Percentiles rank a stretch among this genome's conserved stretches.
Conservation (phyloP, 2,888 invertebrate species). For the Teinopalpus imperialis region DNA sequence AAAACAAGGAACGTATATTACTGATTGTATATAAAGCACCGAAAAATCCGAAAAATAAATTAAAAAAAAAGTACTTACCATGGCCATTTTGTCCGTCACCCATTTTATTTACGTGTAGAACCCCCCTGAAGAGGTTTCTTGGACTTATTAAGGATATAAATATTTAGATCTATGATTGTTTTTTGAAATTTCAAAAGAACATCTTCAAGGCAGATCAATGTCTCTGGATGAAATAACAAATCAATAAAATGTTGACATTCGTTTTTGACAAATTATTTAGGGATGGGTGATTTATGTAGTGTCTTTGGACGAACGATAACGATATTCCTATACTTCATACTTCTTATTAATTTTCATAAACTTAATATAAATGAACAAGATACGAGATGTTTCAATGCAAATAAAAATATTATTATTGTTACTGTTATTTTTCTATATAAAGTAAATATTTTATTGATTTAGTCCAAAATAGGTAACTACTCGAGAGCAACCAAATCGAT, state of each 20-base stretch:
- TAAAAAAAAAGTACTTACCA: conserved; percentile 1
- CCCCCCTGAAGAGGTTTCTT: not conserved
- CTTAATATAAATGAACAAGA: no score
- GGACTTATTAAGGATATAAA: not conserved
- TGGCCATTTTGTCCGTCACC: conserved; percentile 47
- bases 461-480: no score
- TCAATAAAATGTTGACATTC: conserved; percentile 1
- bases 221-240: conserved; percentile 3
- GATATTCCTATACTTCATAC: no score
- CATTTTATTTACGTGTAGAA: conserved; percentile 36
- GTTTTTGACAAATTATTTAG: not conserved
- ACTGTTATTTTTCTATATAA: no score
- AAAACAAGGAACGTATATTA: conserved; percentile 40
- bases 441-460: no score
- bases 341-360: no score
- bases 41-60: not conserved
- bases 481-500: no score
- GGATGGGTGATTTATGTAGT: no score
- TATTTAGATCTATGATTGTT: not conserved
- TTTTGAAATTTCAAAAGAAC: not conserved
- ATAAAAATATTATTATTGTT: no score
- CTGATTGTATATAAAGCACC: no score
- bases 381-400: no score
- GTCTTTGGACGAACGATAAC: no score
- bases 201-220: not conserved